Base-by-base conservation (phyloP, 2,113 vertebrate species). In the Piprites chloris region DNA sequence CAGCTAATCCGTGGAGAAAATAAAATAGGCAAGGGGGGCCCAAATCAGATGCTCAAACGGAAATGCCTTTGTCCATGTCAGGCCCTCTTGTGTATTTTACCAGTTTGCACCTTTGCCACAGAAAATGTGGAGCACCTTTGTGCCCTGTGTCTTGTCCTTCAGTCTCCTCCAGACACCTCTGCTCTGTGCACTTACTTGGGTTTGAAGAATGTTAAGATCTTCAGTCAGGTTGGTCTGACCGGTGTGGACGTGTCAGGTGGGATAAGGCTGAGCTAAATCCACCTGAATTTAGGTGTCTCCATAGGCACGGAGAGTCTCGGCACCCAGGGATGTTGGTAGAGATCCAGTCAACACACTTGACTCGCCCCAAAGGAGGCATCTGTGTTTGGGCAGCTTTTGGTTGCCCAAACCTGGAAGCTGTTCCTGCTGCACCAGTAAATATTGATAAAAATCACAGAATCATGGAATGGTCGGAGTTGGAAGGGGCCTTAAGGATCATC, bases 181-280 rank as follows among this genome's bases (percentile, higher is more conserved):
- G 32, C 69, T 68, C 13, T 19, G 1, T 6, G 9, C 6, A 32
- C 65, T 86, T n/a, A n/a, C 44, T 58, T 58, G 21, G 18, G 30
- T 49, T 50, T 55, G 23, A 41, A 83, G 20, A 17, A 5, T 66
- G 1, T 33, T 5, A 19, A 5, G 28, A 33, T 30, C 27, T 73
- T 47, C 3, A 6, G 6, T 69, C 39, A 28, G 62, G 19, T 56
- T 79, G 33, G 0, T 55, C 20, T 89, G 39, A 24, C 15, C 26
- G 50, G n/a, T 26, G 26, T 8, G 15, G 52, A 9, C 39, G 5
- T 0, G 0, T 56, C 26, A 62, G 35, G 27, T 61, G 16, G 27
- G 63, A 39, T 55, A 71, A 75, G 11, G 10, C 33, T 84, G 37
- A 89, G 24, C 20, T 32, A 74, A 65, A 90, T 11, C 20, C 56